Evolutionary conservation across 2,113 vertebrate species (phyloP).

Genomic region (Engystomops pustulosus): DNA sequence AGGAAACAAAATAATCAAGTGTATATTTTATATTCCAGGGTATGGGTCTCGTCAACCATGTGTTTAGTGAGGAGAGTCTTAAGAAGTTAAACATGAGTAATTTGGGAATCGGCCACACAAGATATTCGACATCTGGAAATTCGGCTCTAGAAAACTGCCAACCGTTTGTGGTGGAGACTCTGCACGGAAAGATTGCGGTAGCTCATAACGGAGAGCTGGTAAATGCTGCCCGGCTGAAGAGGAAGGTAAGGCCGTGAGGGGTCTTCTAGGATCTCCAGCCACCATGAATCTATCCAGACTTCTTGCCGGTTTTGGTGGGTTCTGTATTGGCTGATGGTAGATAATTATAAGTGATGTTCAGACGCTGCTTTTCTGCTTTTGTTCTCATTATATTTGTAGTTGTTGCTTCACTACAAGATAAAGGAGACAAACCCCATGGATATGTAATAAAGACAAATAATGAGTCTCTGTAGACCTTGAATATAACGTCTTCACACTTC

Average conservation of each 20-base stretch:
- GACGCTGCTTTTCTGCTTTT: too few relatives aligned
- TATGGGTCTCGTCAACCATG: slow-evolving; percentile 92
- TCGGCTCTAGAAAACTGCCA: slow-evolving; percentile 98
- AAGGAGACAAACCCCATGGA: too few relatives aligned
- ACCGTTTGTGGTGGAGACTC: slow-evolving; percentile 96
- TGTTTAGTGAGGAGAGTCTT: slow-evolving; percentile 89
- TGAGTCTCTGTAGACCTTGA: background rate
- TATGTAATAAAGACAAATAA: too few relatives aligned
- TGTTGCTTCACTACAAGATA: too few relatives aligned
- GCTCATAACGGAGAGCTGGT: slow-evolving; percentile 96
- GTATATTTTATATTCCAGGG: slow-evolving; percentile 76
- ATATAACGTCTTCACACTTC: background rate
- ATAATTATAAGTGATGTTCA: too few relatives aligned
- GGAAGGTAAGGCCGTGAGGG: slow-evolving; percentile 75
- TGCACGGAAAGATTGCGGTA: slow-evolving; percentile 95
- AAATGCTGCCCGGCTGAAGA: slow-evolving; percentile 84
- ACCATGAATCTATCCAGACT: too few relatives aligned
- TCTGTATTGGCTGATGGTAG: too few relatives aligned
- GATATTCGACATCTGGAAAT: slow-evolving; percentile 93
- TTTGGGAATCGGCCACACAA: slow-evolving; percentile 94
- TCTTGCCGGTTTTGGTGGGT: too few relatives aligned
- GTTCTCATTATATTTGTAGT: too few relatives aligned
- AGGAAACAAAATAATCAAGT: too few relatives aligned
- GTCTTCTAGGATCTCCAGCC: background rate
- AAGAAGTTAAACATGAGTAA: slow-evolving; percentile 90